Base-by-base conservation (phyloP, 2,113 vertebrate species). In the Vimba vimba region DNA sequence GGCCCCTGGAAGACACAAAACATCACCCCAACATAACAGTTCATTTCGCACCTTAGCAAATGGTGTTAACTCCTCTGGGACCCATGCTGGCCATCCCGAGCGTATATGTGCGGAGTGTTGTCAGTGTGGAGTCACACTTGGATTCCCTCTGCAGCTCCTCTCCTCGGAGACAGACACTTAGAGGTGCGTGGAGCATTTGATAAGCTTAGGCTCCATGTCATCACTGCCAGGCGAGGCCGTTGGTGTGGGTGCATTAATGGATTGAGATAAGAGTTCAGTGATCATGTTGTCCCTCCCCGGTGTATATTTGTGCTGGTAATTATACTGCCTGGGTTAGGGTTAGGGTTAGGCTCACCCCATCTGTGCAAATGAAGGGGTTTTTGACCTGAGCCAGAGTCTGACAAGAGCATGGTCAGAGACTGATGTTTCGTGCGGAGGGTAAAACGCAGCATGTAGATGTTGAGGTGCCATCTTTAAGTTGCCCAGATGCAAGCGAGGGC, bases 21-120 rank as follows among this genome's bases (percentile, higher is more conserved):
- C 59, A 17, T 85, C 73, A 23, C 43, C 73, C 83, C 83, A 85
- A 36, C 57, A 77, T 21, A 27, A 77, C 25, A 85, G 83, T 85
- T 66, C 13, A 36, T 85, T 39, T 9, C 9, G 21, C 23, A 85
- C 57, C n/a, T 23, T 85, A 1, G 83, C 33, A 21, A 85, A 85
- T 4, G 57, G 71, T n/a, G 25, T n/a, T 25, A 7, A 19, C 5
- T 85, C 75, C 21, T 85, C 74, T 23, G 74, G 27, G 27, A 68
- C 75, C 12, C 27, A 17, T 55, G n/a, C 19, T 77, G 82, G 50
- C 82, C 68, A 59, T 36, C 27, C 82, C 8, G 50, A 57, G 68
- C 6, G 4, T 83, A 74, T 83, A 39, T 83, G 68, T 83, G 82
- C 1, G 50, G 13, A 78, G 11, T 1, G 27, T 57, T 47, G 79